Evolutionary conservation across 2,113 vertebrate species (phyloP).

Genomic region (Peromyscus leucopus): DNA sequence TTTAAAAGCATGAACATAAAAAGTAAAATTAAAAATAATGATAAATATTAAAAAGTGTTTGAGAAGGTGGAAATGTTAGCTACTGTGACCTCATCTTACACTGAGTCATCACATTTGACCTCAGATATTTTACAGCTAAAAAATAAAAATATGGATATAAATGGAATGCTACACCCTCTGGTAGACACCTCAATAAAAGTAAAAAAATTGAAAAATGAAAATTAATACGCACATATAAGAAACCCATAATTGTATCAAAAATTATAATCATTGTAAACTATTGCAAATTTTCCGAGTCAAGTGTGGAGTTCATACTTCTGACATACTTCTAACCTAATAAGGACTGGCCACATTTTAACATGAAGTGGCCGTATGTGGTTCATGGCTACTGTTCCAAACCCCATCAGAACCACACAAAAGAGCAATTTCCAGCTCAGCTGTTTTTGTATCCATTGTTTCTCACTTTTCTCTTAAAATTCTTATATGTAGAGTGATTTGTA

Average conservation of each 20-base stretch:
- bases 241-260: neutral
- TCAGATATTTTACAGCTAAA: neutral
- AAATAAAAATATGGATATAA: neutral
- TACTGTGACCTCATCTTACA: neutral
- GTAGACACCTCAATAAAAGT: neutral
- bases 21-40: neutral
- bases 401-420: neutral
- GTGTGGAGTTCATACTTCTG: neutral
- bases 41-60: neutral
- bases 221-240: neutral
- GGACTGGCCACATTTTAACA: no score
- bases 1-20: neutral
- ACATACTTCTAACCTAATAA: neutral
- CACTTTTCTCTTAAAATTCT: neutral
- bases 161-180: neutral
- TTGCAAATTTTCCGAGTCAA: neutral
- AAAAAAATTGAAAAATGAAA: neutral
- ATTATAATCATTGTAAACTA: neutral
- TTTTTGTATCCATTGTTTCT: neutral
- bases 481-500: neutral
- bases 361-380: neutral
- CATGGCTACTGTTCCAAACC: neutral
- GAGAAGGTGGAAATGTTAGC: neutral
- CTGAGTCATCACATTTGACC: neutral
- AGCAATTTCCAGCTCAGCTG: no score